Percentiles rank a stretch among this genome's conserved stretches.
phyloP scores from a whole-genome alignment of 37 sponge, comb jelly and placozoan species.

The Oscarella lobularis region DNA sequence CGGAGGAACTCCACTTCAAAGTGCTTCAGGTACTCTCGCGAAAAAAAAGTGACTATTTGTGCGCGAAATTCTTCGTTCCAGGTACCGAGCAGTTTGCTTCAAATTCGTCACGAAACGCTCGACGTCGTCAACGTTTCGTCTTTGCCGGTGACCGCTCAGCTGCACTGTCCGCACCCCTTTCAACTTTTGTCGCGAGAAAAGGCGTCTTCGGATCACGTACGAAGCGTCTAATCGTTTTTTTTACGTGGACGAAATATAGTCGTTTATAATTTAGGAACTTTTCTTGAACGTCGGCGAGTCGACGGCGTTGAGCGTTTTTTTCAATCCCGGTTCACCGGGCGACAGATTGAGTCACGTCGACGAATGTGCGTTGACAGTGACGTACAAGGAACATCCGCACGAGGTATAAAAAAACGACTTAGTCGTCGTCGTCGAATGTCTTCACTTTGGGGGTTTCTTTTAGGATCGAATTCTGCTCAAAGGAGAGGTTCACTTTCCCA shows the following conservation, averaged over 20 bases:
- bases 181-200: not conserved
- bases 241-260: no score
- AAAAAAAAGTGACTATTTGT: no score
- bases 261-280: no score
- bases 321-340: slow-evolving; percentile 68
- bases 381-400: slow-evolving; percentile 86
- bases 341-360: slow-evolving; percentile 47
- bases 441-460: no score
- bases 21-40: slow-evolving; percentile 40
- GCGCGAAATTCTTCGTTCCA: no score
- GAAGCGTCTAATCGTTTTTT: no score
- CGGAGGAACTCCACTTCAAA: slow-evolving; percentile 36
- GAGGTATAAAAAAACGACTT: slow-evolving; percentile 26
- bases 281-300: slow-evolving; percentile 22
- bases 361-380: slow-evolving; percentile 34
- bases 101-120: slow-evolving; percentile 6
- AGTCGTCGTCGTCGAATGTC: no score
- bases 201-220: no score
- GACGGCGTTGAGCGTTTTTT: slow-evolving; percentile 28
- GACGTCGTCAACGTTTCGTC: slow-evolving; percentile 29
- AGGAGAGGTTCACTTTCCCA: slow-evolving; percentile 84
- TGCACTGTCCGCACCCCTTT: slow-evolving; percentile 9
- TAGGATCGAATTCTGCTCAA: slow-evolving; percentile 61
- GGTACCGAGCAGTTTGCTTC: not conserved
- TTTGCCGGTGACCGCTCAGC: slow-evolving; percentile 20